A percentile compares a stretch with the other conserved stretches of the same genome.
Evolutionary conservation across 2,113 vertebrate genomes (phyloP).

Genomic region (Ophthalmolycus amberensis): DNA sequence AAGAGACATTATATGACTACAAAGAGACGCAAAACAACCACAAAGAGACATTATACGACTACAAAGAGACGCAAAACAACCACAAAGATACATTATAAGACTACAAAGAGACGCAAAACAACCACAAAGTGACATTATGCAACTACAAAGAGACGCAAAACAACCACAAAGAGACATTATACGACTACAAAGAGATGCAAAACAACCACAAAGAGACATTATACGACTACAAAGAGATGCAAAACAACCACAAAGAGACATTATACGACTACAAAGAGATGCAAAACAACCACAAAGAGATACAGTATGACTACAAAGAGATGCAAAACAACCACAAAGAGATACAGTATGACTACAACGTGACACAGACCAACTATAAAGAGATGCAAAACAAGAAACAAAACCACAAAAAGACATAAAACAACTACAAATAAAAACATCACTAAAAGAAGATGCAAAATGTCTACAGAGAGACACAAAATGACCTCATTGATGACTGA

Average conservation of each 20-base stretch:
- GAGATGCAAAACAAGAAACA: not conserved
- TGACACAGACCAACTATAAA: not conserved
- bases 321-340: not conserved
- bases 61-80: no score
- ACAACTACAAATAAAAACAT: not conserved
- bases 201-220: not conserved
- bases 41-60: no score
- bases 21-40: no score
- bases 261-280: no score
- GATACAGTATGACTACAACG: not conserved
- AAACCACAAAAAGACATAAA: not conserved
- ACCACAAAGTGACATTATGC: accelerated
- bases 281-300: no score
- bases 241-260: not conserved
- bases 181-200: not conserved
- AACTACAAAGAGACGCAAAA: not conserved
- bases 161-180: not conserved
- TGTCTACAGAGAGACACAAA: not conserved
- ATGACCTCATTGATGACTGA: not conserved
- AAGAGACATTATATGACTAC: no score
- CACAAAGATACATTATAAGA: no score
- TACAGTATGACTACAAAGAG: no score
- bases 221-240: no score
- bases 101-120: no score
- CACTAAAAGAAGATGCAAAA: not conserved